A percentile compares a stretch with the other conserved stretches of the same genome.
Evolutionary conservation across 2,113 vertebrate genomes (phyloP).

Genomic region (Cephalopterus ornatus): DNA sequence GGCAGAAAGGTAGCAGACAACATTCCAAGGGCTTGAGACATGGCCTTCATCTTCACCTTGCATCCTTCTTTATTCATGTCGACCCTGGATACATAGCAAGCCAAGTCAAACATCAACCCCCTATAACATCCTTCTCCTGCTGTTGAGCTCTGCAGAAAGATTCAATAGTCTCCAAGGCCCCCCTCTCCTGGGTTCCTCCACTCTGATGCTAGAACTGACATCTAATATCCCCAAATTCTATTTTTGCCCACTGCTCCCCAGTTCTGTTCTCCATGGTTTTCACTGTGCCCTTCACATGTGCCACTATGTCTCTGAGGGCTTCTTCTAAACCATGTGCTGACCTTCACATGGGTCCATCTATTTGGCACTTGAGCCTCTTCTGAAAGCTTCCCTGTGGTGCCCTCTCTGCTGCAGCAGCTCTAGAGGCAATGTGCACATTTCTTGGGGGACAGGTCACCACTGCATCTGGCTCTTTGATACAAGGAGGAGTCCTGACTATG

Average conservation of each 20-base stretch:
- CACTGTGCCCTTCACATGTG: not conserved
- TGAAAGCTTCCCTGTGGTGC: not conserved
- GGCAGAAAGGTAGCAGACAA: not conserved
- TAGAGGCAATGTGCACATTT: not conserved
- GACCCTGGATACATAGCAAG: not conserved
- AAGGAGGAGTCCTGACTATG: not conserved
- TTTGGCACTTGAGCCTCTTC: not conserved
- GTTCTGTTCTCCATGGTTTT: not conserved
- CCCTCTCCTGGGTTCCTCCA: not conserved
- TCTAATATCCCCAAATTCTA: not conserved
- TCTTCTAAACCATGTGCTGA: not conserved
- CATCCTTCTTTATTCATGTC: too few relatives aligned
- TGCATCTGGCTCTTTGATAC: not conserved
- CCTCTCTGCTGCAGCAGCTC: not conserved
- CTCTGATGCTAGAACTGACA: rapidly evolving
- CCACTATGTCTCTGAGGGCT: not conserved
- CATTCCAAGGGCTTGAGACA: not conserved
- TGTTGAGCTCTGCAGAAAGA: not conserved
- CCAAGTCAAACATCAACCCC: not conserved
- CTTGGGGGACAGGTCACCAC: not conserved
- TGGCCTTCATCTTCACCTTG: not conserved
- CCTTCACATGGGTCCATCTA: not conserved
- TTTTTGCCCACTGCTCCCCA: not conserved
- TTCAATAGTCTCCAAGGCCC: not conserved
- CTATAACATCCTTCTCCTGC: not conserved